A percentile compares a stretch with the other conserved stretches of the same genome.
These are phyloP conservation scores for Adrianichthys oophorus DNA, from an alignment of 2,797 vertebrate genomes.

Conservation along the genomic window DNA sequence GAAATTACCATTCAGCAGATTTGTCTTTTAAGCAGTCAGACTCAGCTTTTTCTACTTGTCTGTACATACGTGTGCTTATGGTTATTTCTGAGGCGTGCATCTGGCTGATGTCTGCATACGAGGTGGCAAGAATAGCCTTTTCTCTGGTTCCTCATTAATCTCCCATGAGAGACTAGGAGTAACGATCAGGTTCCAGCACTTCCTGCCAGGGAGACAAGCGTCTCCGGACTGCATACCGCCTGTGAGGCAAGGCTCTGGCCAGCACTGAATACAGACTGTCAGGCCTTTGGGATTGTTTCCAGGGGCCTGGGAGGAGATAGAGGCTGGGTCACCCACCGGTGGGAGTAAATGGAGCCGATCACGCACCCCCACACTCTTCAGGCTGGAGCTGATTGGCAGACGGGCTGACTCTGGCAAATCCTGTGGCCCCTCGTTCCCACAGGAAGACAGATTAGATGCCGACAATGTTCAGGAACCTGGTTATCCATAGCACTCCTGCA, in stretches of 20 bases:
- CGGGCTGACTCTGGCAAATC: conserved; percentile 57
- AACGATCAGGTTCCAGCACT: conserved; percentile 81
- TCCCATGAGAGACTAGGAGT: conserved; percentile 72
- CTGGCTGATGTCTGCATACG: conserved; percentile 48
- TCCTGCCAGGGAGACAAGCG: conserved; percentile 79
- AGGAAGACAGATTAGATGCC: conserved; percentile 80
- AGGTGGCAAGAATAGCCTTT: conserved; percentile 49
- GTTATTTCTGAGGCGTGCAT: conserved; percentile 28
- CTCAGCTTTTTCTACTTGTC: conserved; percentile 31
- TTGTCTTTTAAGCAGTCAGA: conserved; percentile 57
- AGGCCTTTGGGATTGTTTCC: conserved; percentile 77
- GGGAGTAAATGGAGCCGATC: conserved; percentile 67
- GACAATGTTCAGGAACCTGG: conserved; percentile 75
- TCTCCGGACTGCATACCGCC: conserved; percentile 73
- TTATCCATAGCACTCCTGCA: conserved; percentile 63
- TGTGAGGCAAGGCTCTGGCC: conserved; percentile 68
- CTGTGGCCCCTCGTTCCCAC: conserved; percentile 65
- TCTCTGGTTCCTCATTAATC: conserved; percentile 72
- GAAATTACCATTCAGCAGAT: conserved; percentile 54
- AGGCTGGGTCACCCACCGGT: conserved; percentile 68
- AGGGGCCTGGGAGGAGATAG: conserved; percentile 77
- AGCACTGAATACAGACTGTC: conserved; percentile 69
- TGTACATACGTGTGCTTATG: conserved; percentile 42
- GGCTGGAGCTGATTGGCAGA: conserved; percentile 66
- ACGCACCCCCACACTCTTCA: conserved; percentile 69